phyloP scores from a whole-genome alignment of 1,140 invertebrate genomes.

The Lordiphosa clarofinis region DNA sequence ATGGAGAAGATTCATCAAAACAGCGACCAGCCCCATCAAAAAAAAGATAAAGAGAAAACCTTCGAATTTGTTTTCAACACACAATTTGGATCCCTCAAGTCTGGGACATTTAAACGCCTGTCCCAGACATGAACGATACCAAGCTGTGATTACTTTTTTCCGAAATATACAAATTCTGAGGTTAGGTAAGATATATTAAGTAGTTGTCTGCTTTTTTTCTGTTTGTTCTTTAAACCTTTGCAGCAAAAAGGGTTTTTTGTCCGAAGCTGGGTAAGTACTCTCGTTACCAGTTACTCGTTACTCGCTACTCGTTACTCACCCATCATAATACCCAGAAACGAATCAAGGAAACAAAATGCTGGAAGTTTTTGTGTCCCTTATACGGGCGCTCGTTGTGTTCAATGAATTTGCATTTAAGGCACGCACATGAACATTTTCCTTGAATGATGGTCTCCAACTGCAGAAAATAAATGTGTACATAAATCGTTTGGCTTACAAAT shows the following conservation, averaged over 20 bases:
- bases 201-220: slow-evolving; percentile 46
- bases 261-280: slow-evolving; percentile 51
- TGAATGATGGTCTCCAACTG: slow-evolving; percentile 77
- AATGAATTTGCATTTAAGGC: slow-evolving; percentile 75
- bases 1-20: slow-evolving; percentile 28
- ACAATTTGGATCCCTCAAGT: slow-evolving; percentile 50
- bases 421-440: slow-evolving; percentile 74
- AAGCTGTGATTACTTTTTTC: slow-evolving; percentile 18
- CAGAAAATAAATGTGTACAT: slow-evolving; percentile 72
- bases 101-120: slow-evolving; percentile 45
- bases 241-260: slow-evolving; percentile 44
- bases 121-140: slow-evolving; percentile 54
- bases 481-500: slow-evolving; percentile 75
- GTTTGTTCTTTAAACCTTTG: slow-evolving; percentile 34
- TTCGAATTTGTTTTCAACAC: slow-evolving; percentile 1
- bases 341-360: slow-evolving; percentile 23
- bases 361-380: slow-evolving; percentile 67
- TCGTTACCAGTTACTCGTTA: slow-evolving; percentile 52
- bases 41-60: slow-evolving; percentile 1
- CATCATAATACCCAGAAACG: slow-evolving; percentile 14
- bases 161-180: slow-evolving; percentile 18
- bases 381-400: slow-evolving; percentile 58
- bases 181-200: slow-evolving; percentile 70
- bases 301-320: slow-evolving; percentile 30
- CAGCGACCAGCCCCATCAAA: slow-evolving; percentile 29